These are phyloP conservation scores for Ormyrus pomaceus DNA, from an alignment of 2,888 invertebrate species.

Conservation along the genomic window DNA sequence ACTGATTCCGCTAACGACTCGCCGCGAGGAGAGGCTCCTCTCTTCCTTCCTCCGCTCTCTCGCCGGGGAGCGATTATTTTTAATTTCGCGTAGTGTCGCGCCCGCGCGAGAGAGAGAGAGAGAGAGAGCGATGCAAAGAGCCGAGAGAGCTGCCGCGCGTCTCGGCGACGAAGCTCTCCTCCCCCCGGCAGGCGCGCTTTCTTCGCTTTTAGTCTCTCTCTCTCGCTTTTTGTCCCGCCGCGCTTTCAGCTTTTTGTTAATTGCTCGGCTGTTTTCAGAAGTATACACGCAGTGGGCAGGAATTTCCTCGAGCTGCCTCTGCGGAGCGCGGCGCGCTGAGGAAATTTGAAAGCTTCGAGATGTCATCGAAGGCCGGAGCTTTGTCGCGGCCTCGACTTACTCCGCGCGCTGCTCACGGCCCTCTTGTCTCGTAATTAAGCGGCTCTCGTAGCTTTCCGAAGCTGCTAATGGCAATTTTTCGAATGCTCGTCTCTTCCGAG, in stretches of 20 bases:
- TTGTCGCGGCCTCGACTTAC: no score
- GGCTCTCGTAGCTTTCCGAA: no score
- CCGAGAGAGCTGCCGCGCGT: not conserved
- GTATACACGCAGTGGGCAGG: no score
- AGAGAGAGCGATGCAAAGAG: not conserved
- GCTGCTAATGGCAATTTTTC: no score
- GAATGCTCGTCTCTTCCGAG: no score
- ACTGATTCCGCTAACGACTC: constrained; percentile 37
- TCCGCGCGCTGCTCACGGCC: no score
- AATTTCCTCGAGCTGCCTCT: no score
- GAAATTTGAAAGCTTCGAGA: no score
- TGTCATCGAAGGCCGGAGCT: no score
- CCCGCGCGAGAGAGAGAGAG: not conserved
- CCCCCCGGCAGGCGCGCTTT: constrained; percentile 14
- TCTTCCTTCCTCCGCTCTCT: not conserved
- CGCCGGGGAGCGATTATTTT: constrained; percentile 66
- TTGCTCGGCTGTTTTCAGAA: not conserved
- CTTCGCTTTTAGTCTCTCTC: constrained; percentile 7
- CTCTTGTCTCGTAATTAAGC: no score
- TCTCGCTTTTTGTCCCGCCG: not conserved
- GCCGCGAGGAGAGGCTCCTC: not conserved
- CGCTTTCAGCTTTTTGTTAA: not conserved
- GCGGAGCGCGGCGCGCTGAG: no score
- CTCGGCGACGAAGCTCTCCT: not conserved
- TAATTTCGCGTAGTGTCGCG: constrained; percentile 61